Percentiles rank a stretch among this genome's conserved stretches.
These are phyloP conservation scores for Calidris pugnax DNA, from an alignment of 2,113 vertebrate species.

Conservation along the genomic window DNA sequence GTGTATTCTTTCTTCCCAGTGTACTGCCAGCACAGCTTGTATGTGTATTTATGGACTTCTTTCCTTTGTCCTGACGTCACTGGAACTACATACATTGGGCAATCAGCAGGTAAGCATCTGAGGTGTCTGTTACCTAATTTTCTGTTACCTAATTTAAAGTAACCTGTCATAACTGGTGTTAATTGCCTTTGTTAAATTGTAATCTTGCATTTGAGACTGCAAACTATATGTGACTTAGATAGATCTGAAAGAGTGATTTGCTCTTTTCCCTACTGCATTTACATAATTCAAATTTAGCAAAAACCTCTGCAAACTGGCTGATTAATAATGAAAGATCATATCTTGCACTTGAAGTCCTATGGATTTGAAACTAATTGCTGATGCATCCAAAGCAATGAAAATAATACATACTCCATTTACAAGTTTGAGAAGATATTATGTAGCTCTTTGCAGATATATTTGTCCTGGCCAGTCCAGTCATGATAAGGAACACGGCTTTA, in stretches of 20 bases:
- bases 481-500: not conserved
- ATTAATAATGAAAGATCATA: not conserved
- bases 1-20: conserved; percentile 73
- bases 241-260: not conserved
- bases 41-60: conserved; percentile 95
- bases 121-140: not conserved
- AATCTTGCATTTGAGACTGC: not conserved
- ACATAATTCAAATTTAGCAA: not conserved
- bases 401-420: not conserved
- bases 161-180: not conserved
- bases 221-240: not conserved
- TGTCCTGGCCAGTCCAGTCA: not conserved
- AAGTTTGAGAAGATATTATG: not conserved
- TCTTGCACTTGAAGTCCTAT: not conserved
- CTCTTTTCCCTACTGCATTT: not conserved
- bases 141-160: not conserved
- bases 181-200: not conserved
- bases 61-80: conserved; percentile 89
- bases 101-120: conserved; percentile 85
- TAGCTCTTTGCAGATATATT: not conserved
- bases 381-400: not conserved
- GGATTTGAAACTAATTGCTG: not conserved
- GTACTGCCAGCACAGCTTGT: conserved; percentile 92
- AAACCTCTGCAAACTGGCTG: not conserved
- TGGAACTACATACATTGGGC: conserved; percentile 89